Conservation (phyloP, 2,113 vertebrate species). For the Nicator chloris region DNA sequence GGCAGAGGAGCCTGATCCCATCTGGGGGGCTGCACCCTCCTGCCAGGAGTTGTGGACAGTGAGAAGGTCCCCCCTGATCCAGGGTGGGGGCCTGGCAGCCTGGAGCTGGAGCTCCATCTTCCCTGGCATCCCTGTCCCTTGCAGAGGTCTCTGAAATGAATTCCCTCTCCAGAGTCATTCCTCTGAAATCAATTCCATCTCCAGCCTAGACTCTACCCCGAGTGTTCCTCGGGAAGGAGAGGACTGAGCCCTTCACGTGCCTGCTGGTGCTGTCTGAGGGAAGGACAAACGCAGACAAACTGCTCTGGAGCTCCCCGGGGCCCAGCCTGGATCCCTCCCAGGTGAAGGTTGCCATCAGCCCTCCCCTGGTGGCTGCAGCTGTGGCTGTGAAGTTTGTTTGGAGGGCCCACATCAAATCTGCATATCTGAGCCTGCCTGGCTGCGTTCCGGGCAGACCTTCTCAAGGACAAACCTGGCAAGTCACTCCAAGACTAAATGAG, state of each 20-base stretch:
- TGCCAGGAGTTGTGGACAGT: not conserved
- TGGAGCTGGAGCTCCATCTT: not conserved
- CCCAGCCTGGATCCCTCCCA: fast-evolving
- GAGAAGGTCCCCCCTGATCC: not conserved
- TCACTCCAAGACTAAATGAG: not conserved
- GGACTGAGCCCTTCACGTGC: fast-evolving
- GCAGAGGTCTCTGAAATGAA: not conserved
- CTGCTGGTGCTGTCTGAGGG: not conserved
- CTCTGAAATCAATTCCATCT: not conserved
- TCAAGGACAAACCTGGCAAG: not conserved
- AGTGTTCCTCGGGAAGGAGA: fast-evolving
- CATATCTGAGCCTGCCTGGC: not conserved
- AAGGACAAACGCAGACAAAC: not conserved
- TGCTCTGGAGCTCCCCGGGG: not conserved
- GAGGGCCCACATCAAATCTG: not conserved
- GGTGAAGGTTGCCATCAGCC: not conserved
- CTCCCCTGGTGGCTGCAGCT: not conserved
- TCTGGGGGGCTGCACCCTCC: not conserved
- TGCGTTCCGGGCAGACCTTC: not conserved
- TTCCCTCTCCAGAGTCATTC: too few species aligned
- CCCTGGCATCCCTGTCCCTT: not conserved
- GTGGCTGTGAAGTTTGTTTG: not conserved
- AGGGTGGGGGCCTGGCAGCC: not conserved
- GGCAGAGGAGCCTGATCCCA: not conserved
- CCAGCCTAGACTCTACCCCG: fast-evolving